Evolutionary conservation across 2,888 invertebrate genomes (phyloP).

Genomic region (Cephus rjabovi): DNA sequence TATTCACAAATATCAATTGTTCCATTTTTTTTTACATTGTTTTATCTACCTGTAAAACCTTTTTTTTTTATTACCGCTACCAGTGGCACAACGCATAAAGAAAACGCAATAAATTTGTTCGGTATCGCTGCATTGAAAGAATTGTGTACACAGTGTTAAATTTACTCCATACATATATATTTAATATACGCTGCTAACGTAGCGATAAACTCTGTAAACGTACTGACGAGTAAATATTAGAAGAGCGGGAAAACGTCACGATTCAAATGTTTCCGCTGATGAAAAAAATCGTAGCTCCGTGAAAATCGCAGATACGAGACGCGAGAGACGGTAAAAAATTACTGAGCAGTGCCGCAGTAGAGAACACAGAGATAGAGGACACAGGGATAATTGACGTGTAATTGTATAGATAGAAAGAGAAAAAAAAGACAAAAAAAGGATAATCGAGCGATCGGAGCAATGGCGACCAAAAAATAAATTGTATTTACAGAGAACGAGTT

Average conservation of each 20-base stretch:
- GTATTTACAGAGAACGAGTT: background rate
- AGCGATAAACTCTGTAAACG: background rate
- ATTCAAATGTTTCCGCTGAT: constrained; percentile 47
- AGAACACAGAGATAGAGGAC: background rate
- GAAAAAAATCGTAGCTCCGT: constrained; percentile 19
- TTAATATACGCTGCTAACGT: background rate
- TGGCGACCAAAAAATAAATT: background rate
- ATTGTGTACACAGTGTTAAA: background rate
- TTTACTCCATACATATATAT: background rate
- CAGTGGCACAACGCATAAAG: background rate
- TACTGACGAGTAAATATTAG: background rate
- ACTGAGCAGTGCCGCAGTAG: constrained; percentile 11
- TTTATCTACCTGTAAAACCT: background rate
- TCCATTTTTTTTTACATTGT: background rate
- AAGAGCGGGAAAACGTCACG: constrained; percentile 8
- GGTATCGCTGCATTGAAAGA: background rate
- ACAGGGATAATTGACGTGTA: background rate
- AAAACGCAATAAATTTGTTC: background rate
- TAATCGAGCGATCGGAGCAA: background rate
- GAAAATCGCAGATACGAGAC: constrained; percentile 28
- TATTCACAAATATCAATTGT: background rate
- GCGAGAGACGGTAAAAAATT: constrained; percentile 12
- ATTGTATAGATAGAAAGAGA: background rate
- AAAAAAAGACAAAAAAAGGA: background rate
- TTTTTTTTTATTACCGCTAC: background rate